A percentile compares a stretch with the other conserved stretches of the same genome.
Conservation (phyloP, 2,113 vertebrate genomes). For the Cercocebus atys region DNA sequence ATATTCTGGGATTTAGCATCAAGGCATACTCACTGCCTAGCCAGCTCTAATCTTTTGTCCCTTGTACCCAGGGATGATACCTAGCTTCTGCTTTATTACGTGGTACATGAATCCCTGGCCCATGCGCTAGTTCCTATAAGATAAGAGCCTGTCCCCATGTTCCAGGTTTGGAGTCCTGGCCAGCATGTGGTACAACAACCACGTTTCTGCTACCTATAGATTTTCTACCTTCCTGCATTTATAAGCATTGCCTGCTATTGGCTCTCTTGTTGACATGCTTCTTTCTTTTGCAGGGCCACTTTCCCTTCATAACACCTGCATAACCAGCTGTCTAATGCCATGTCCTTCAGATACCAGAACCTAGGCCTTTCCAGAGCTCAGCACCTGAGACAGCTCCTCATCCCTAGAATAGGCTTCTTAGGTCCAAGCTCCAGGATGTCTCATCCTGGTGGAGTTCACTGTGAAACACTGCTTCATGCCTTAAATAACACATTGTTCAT, state of each 20-base stretch:
- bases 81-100: neutral
- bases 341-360: neutral
- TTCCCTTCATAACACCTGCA: neutral
- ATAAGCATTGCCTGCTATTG: neutral
- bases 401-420: neutral
- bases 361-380: neutral
- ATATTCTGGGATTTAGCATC: neutral
- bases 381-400: neutral
- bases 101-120: neutral
- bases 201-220: neutral
- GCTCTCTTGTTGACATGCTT: neutral
- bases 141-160: neutral
- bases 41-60: neutral
- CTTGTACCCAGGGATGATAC: neutral
- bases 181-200: neutral
- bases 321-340: neutral
- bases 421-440: neutral
- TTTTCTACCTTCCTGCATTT: neutral
- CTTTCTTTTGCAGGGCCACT: neutral
- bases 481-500: neutral
- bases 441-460: neutral
- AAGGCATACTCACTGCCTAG: neutral
- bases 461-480: neutral
- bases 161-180: neutral
- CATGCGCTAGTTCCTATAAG: neutral